Conservation (phyloP, 2,797 vertebrate genomes). For the Hydrolagus colliei region DNA sequence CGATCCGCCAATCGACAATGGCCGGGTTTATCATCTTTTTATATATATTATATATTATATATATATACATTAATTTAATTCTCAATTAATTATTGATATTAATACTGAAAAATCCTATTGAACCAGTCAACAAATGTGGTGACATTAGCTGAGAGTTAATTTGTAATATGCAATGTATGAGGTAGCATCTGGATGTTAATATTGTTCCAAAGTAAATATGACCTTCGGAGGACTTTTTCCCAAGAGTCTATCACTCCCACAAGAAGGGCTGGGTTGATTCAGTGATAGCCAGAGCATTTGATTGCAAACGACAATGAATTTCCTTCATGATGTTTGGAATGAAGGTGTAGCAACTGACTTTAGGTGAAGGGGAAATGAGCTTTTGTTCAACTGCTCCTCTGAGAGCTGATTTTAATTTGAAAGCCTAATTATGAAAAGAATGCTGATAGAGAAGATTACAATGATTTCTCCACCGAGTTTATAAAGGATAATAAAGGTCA, state of each 20-base stretch:
- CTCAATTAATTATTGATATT: too few relatives aligned
- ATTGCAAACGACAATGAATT: neutral
- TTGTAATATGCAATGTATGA: neutral
- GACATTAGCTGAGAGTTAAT: neutral
- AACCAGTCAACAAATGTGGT: neutral
- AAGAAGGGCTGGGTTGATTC: neutral
- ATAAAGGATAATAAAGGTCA: neutral
- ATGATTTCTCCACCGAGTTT: neutral
- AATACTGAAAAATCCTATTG: neutral
- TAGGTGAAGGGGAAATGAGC: slow-evolving; percentile 11
- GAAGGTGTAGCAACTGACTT: neutral
- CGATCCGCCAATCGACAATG: too few relatives aligned
- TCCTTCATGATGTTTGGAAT: slow-evolving; percentile 1
- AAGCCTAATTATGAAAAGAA: slow-evolving; percentile 4
- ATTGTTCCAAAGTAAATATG: neutral
- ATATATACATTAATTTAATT: too few relatives aligned
- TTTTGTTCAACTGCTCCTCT: slow-evolving; percentile 12
- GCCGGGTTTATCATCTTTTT: too few relatives aligned
- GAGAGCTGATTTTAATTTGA: neutral
- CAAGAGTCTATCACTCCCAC: neutral
- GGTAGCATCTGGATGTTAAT: neutral
- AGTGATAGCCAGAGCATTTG: neutral
- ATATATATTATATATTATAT: too few relatives aligned
- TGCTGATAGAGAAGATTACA: neutral
- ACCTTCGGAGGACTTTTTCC: neutral